These are phyloP conservation scores for Plagiodera versicolora DNA, from an alignment of 2,888 invertebrate genomes.

Conservation along the genomic window DNA sequence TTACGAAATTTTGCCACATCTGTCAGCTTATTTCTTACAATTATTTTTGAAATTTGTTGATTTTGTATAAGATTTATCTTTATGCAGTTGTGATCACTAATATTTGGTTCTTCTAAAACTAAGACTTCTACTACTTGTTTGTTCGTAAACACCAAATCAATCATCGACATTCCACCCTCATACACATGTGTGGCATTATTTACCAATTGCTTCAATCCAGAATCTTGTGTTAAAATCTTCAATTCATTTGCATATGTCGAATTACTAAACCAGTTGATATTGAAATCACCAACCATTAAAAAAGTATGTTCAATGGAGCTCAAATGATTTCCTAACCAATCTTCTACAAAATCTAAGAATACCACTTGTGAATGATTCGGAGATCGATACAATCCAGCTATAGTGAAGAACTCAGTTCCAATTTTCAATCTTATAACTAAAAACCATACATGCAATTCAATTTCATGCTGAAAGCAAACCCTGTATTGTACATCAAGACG, in stretches of 20 bases:
- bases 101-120: no score
- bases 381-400: background rate
- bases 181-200: background rate
- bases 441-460: background rate
- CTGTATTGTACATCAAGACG: background rate
- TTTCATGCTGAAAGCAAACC: background rate
- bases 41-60: no score
- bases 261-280: background rate
- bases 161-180: slow-evolving; percentile 1
- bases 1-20: background rate
- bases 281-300: background rate
- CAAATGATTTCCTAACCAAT: slow-evolving; percentile 1
- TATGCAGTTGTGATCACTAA: no score
- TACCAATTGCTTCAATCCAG: no score
- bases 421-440: no score
- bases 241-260: background rate
- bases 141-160: no score
- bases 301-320: background rate
- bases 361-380: no score
- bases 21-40: no score
- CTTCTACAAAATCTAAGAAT: background rate
- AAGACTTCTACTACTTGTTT: no score
- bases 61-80: no score
- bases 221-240: background rate
- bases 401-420: slow-evolving; percentile 1